Evolutionary conservation across 2,888 invertebrate genomes (phyloP), one percentile per base, ranked within the genome.

Genomic region (Andrena trimmerana): DNA sequence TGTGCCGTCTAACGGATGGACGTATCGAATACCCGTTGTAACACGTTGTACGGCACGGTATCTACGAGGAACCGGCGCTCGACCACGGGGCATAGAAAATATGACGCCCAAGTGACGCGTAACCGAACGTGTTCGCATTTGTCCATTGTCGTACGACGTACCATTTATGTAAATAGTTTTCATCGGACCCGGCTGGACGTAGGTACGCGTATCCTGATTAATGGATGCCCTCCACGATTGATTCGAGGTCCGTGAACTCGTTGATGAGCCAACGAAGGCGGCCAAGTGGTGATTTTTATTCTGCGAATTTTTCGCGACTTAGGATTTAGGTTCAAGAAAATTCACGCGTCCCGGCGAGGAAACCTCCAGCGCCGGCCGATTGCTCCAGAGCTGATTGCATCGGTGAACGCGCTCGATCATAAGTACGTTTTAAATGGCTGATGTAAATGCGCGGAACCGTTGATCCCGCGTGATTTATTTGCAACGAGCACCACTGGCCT

Each of bases 401-500:
- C 83, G 75, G 60, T 59, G 63, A 83, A 81, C 79, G 85, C 78
- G 83, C 76, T 85, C 73, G 80, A 71, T 73, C 81, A 77, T 84
- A 85, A 42, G 42, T 16, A 1, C 86, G 77, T 87, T 90, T 87
- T 85, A 85, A 86, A 88, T 83, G 80, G 85, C 78, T 88, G 91
- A 91, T 90, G 90, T 88, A 89, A 91, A 90, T 84, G 87, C 84
- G 80, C 79, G 86, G 89, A 90, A 89, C 84, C 86, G 89, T 90
- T 90, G 90, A 91, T 91, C 90, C 88, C 82, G 83, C 83, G 89
- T 90, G 91, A 92, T 91, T 91, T 91, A 91, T 92, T 88, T 86
- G 82, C 84, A 81, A 81, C 68, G 63, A 63, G 65, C 68, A 81
- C 65, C 52, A 60, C 24, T 70, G 60, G 52, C 65, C 59, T 68